phyloP scores from a whole-genome alignment of 1,140 invertebrate genomes.

The Macrosteles quadrilineatus region DNA sequence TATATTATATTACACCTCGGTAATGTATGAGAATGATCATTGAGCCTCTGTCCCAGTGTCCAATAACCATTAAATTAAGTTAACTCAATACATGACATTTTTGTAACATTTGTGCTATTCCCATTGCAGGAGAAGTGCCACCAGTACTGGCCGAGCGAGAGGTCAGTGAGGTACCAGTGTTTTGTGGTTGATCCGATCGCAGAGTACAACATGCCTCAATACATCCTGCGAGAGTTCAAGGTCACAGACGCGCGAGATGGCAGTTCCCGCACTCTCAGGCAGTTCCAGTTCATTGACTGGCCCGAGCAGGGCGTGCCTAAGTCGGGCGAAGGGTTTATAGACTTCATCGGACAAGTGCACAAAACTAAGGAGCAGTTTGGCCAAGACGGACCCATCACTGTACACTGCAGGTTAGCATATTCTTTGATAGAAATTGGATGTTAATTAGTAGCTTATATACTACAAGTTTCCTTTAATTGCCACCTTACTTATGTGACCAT shows the following conservation, averaged over 20 bases:
- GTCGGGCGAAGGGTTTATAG: constrained; percentile 96
- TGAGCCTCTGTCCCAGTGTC: no score
- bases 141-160: constrained; percentile 98
- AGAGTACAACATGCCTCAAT: constrained; percentile 99
- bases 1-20: no score
- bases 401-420: constrained; percentile 95
- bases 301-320: constrained; percentile 98
- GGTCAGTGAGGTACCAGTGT: constrained; percentile 93
- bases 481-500: no score
- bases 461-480: no score
- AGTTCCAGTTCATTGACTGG: constrained; percentile 99
- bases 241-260: constrained; percentile 93
- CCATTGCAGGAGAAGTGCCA: constrained; percentile 89
- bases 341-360: constrained; percentile 98
- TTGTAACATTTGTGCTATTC: no score
- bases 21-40: no score
- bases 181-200: constrained; percentile 99
- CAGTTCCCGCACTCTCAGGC: constrained; percentile 92
- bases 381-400: constrained; percentile 98
- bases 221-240: constrained; percentile 98
- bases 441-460: no score
- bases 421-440: no score
- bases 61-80: no score
- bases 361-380: constrained; percentile 99
- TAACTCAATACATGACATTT: no score